phyloP scores from a whole-genome alignment of 2,888 invertebrate species.

The Conops quadrifasciatus region DNA sequence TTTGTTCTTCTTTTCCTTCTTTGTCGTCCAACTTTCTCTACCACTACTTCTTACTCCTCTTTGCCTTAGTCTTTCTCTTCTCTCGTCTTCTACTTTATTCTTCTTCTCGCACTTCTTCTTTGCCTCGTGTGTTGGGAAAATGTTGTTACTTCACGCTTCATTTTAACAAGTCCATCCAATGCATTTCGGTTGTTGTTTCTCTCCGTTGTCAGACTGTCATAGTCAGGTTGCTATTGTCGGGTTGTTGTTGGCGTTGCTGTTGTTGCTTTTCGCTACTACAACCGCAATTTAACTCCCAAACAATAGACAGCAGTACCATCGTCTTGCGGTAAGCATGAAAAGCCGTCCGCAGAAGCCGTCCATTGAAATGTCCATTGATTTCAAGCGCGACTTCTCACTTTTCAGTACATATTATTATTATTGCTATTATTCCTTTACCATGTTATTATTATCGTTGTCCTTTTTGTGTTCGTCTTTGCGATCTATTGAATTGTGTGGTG shows the following conservation, averaged over 20 bases:
- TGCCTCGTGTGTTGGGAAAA: too few relatives aligned
- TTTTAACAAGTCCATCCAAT: too few relatives aligned
- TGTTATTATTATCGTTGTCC: too few relatives aligned
- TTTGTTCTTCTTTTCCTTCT: not conserved
- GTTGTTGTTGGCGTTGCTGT: not conserved
- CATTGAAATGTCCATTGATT: too few relatives aligned
- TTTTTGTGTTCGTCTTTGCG: too few relatives aligned
- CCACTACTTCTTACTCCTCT: not conserved
- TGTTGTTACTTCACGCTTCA: not conserved
- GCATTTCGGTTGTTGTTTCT: not conserved
- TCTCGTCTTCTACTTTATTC: not conserved
- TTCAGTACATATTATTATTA: too few relatives aligned
- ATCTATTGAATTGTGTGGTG: too few relatives aligned
- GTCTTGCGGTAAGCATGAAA: too few relatives aligned
- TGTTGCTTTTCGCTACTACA: not conserved
- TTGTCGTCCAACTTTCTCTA: not conserved
- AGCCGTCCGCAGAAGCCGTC: too few relatives aligned
- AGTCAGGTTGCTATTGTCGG: not conserved
- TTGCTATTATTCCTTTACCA: too few relatives aligned
- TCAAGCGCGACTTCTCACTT: too few relatives aligned
- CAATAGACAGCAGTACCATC: too few relatives aligned
- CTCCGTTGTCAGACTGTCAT: conserved; percentile 2
- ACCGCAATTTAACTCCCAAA: not conserved
- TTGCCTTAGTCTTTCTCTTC: not conserved
- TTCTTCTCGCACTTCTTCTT: not conserved